A percentile compares a stretch with the other conserved stretches of the same genome.
These are phyloP conservation scores for Gambusia affinis DNA, from an alignment of 2,113 vertebrate genomes.

Conservation along the genomic window DNA sequence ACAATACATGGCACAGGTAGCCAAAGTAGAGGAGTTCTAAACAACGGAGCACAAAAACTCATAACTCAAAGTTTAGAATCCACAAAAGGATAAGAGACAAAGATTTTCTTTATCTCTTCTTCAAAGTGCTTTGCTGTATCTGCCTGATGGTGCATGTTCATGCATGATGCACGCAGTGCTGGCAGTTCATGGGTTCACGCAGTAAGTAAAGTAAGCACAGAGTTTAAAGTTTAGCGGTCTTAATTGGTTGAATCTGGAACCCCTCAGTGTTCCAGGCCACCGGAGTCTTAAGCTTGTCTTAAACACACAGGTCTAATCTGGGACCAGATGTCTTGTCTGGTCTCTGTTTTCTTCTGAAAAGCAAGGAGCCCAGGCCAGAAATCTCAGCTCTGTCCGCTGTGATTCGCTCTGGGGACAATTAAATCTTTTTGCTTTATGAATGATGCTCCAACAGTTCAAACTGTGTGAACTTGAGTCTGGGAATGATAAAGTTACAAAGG, in stretches of 20 bases:
- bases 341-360: constrained; percentile 54
- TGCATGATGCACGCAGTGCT: neutral
- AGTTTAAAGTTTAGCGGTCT: constrained; percentile 61
- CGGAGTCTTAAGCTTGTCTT: constrained; percentile 74
- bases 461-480: neutral
- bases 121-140: neutral
- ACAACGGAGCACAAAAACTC: no score
- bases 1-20: neutral
- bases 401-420: neutral
- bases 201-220: constrained; percentile 32
- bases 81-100: neutral
- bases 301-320: constrained; percentile 76
- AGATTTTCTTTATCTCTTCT: neutral
- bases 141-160: neutral
- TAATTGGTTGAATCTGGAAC: constrained; percentile 78
- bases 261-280: constrained; percentile 71
- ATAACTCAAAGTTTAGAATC: neutral
- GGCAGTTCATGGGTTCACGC: constrained; percentile 30
- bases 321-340: constrained; percentile 77
- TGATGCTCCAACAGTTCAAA: neutral
- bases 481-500: neutral
- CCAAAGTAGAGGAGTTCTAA: neutral
- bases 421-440: neutral
- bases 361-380: constrained; percentile 29
- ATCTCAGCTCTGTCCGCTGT: neutral